Evolutionary conservation across 2,797 vertebrate genomes (phyloP).

Genomic region (Sebastes baramenuke): DNA sequence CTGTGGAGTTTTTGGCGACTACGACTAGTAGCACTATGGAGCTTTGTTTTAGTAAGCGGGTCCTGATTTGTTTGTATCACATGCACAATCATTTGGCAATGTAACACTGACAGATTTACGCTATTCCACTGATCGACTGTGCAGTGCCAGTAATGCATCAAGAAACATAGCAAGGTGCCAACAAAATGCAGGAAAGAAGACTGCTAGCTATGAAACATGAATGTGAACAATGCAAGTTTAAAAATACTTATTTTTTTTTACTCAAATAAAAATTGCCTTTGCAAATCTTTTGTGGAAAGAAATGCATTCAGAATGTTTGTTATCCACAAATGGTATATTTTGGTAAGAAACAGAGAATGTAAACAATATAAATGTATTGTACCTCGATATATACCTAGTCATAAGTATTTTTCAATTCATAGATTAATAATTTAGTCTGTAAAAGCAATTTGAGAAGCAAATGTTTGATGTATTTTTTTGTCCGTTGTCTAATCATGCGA

Average conservation of each 20-base stretch:
- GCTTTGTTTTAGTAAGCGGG: not conserved
- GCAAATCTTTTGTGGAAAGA: not conserved
- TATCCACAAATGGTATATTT: not conserved
- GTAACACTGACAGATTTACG: not conserved
- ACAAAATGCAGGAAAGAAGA: not conserved
- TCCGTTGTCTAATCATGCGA: not conserved
- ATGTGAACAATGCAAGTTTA: not conserved
- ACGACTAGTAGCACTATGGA: not conserved
- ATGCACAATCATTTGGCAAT: not conserved
- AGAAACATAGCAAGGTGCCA: not conserved
- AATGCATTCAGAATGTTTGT: not conserved
- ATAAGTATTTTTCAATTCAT: not conserved
- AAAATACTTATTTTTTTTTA: not conserved
- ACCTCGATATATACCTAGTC: not conserved
- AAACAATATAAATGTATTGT: not conserved
- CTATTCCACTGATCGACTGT: not conserved
- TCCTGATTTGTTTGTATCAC: not conserved
- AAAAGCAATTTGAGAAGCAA: not conserved
- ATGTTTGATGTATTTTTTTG: not conserved
- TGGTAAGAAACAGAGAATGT: not conserved
- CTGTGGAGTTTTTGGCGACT: not conserved
- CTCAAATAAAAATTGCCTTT: not conserved
- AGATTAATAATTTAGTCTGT: not conserved
- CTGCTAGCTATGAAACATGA: not conserved
- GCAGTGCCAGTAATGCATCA: not conserved